Percentiles rank a stretch among this genome's conserved stretches.
phyloP scores from a whole-genome alignment of 1,140 invertebrate genomes.

The Drosophila obscura region DNA sequence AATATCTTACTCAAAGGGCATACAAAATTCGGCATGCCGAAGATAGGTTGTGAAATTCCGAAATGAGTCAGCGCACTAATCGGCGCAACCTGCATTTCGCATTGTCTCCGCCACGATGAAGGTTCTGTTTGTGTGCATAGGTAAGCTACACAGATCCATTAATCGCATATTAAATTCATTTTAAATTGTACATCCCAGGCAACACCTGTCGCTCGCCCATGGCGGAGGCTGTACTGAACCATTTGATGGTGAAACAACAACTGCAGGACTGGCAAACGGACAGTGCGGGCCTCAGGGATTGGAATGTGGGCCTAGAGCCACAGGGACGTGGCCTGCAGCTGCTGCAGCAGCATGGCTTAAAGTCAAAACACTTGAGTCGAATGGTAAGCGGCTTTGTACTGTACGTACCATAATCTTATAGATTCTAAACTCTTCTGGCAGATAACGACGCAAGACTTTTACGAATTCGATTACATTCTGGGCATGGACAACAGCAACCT shows the following conservation, averaged over 20 bases:
- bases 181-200: conserved; percentile 84
- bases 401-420: too few species aligned
- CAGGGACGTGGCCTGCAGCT: conserved; percentile 89
- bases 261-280: conserved; percentile 91
- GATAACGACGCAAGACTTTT: conserved; percentile 90
- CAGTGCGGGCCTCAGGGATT: conserved; percentile 92
- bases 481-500: conserved; percentile 95
- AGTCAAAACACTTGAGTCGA: conserved; percentile 88
- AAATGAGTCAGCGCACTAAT: conserved; percentile 22
- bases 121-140: conserved; percentile 78
- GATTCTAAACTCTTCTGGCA: conserved; percentile 59
- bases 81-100: conserved; percentile 28
- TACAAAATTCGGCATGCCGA: too few species aligned
- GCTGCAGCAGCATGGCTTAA: conserved; percentile 87
- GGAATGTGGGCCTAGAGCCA: conserved; percentile 92
- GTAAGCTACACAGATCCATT: conserved; percentile 48
- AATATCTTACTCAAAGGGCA: too few species aligned
- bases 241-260: conserved; percentile 87
- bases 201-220: conserved; percentile 98
- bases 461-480: conserved; percentile 92
- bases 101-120: conserved; percentile 39
- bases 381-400: conserved; percentile 84
- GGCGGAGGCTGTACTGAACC: conserved; percentile 93
- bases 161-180: background rate
- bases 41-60: too few species aligned